Percentiles rank a stretch among this genome's conserved stretches.
These are phyloP conservation scores for Oceanites oceanicus DNA, from an alignment of 2,113 vertebrate species.

Conservation along the genomic window DNA sequence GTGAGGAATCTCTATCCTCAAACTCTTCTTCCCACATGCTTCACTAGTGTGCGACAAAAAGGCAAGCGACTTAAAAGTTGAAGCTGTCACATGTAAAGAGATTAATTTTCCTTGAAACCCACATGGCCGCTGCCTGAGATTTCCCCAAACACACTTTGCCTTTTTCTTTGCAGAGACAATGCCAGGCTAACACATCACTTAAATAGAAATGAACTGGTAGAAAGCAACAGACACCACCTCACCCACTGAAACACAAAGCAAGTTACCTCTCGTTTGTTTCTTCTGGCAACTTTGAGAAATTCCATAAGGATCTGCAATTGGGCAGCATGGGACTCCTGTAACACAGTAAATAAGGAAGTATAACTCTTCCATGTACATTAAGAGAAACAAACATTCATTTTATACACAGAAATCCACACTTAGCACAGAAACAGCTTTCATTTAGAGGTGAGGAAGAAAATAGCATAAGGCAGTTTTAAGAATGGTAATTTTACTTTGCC, in stretches of 20 bases:
- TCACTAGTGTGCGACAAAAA: not conserved
- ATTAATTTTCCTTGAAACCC: not conserved
- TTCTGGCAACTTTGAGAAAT: slow-evolving; percentile 97
- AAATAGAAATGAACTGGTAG: not conserved
- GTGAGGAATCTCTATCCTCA: not conserved
- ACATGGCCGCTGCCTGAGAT: not conserved
- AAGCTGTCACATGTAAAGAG: slow-evolving; percentile 1
- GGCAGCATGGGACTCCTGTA: slow-evolving; percentile 94
- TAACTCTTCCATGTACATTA: not conserved
- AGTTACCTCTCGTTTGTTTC: slow-evolving; percentile 97
- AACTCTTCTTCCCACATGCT: not conserved
- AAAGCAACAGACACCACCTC: not conserved
- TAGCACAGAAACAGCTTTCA: not conserved
- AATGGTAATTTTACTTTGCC: not conserved
- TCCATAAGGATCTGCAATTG: slow-evolving; percentile 98
- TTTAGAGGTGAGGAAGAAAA: not conserved
- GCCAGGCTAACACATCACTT: not conserved
- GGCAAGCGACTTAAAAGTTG: not conserved
- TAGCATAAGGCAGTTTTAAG: not conserved
- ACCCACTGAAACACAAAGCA: slow-evolving; percentile 37
- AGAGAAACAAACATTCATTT: not conserved
- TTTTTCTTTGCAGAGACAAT: not conserved
- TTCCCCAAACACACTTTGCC: not conserved
- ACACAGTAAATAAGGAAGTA: slow-evolving; percentile 47
- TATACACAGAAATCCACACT: not conserved